Evolutionary conservation across 2,797 vertebrate genomes (phyloP).

Genomic region (Chloroceryle amazona): DNA sequence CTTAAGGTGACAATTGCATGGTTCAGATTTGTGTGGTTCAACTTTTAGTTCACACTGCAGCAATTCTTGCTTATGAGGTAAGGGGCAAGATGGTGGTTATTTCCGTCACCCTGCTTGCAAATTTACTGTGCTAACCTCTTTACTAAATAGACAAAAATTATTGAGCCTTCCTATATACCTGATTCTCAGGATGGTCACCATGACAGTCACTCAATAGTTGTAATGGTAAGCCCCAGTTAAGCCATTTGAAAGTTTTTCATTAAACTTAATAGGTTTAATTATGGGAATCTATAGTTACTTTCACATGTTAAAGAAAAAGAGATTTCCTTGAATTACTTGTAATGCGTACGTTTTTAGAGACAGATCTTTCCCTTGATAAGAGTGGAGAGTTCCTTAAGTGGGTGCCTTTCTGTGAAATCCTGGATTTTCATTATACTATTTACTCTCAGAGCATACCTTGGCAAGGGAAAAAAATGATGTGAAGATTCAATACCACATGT

Average conservation of each 20-base stretch:
- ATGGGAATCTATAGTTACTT: background rate
- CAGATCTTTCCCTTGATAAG: background rate
- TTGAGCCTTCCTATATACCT: background rate
- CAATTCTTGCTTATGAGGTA: background rate
- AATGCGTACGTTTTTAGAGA: background rate
- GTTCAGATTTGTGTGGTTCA: background rate
- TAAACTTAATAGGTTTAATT: background rate
- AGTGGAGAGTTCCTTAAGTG: background rate
- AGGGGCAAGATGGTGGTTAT: background rate
- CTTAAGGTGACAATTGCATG: background rate
- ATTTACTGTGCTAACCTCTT: background rate
- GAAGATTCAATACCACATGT: slow-evolving; percentile 48
- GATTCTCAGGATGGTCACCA: background rate
- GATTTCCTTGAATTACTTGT: background rate
- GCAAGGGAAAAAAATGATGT: slow-evolving; percentile 23
- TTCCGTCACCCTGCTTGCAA: accelerated
- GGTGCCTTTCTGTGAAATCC: background rate
- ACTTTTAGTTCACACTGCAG: background rate
- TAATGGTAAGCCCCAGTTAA: background rate
- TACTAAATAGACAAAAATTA: background rate
- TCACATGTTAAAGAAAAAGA: background rate
- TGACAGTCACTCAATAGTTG: background rate
- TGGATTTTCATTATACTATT: slow-evolving; percentile 23
- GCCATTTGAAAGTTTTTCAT: background rate
- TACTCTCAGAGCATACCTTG: background rate